Evolutionary conservation across 2,888 invertebrate genomes (phyloP), one percentile per base, ranked within the genome.

Genomic region (Agrenia bidenticulata): DNA sequence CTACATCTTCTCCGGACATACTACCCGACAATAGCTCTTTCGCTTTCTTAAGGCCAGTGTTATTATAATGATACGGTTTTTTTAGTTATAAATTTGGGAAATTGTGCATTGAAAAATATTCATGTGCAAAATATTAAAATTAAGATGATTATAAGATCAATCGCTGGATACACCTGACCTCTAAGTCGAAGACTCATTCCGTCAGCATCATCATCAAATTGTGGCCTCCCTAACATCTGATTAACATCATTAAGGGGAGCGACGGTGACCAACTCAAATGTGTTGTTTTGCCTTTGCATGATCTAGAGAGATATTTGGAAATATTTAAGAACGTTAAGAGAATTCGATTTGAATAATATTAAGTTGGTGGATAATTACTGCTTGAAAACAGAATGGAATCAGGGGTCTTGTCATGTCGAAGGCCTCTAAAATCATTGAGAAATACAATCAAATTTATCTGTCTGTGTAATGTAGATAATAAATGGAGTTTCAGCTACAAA

Each of bases 381-480:
- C 92, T 81, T 92, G 88, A 83, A 96, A 96, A 79, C 91, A 92
- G 81, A 97, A 96, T 9, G 92, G 90, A 77, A 96, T 93, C 64
- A 96, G 84, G 0, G 97, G 97, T 73, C 96, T 86, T 27, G 92
- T 89, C 64, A 98, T 81, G 78, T 91, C 90, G 79, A 98, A 97
- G 86, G 92, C 90, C 77, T 92, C 89, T 0, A 91, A 92, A 64
- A 97, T 88, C 80, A 90, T 92, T 80, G 5, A 26, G 4, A 9
- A 2, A 24, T 19, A 19, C 4, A 4, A 21, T 5, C 7, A 4
- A 13, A n/a, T n/a, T n/a, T n/a, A n/a, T n/a, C n/a, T 49, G 19
- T 49, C 17, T 49, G 7, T 9, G 7, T 9, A n/a, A n/a, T n/a
- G n/a, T n/a, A n/a, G n/a, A n/a, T n/a, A n/a, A 19, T 9, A 17